Evolutionary conservation across 1,140 invertebrate species (phyloP).

Genomic region (Holotrichia oblita): DNA sequence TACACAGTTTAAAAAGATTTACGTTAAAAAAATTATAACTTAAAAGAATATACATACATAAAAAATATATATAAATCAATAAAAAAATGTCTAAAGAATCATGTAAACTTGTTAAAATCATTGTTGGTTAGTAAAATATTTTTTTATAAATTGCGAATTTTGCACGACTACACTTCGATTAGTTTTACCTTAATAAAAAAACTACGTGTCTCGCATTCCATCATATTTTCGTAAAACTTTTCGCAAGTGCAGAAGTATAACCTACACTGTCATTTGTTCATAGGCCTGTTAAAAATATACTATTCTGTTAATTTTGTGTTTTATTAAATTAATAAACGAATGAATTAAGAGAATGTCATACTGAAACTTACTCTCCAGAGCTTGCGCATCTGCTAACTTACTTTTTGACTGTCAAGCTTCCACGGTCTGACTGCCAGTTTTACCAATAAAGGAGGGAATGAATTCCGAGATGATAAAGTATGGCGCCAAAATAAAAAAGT

Average conservation of each 20-base stretch:
- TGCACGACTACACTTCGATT: conserved; percentile 36
- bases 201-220: conserved; percentile 54
- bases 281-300: conserved; percentile 41
- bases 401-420: too few relatives aligned
- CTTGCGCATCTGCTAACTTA: too few relatives aligned
- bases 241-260: conserved; percentile 26
- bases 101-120: conserved; percentile 42
- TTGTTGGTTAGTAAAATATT: conserved; percentile 47
- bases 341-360: too few relatives aligned
- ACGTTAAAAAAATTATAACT: not conserved
- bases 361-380: too few relatives aligned
- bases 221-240: conserved; percentile 25
- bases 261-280: conserved; percentile 33
- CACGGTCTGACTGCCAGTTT: too few relatives aligned
- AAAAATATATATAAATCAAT: conserved; percentile 44
- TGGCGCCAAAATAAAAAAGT: too few relatives aligned
- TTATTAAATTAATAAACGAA: not conserved
- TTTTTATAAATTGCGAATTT: conserved; percentile 41
- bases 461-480: too few relatives aligned
- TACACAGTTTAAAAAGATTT: conserved; percentile 25
- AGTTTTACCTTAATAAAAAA: conserved; percentile 40
- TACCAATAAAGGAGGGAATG: too few relatives aligned
- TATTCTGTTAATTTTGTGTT: conserved; percentile 33
- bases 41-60: conserved; percentile 35
- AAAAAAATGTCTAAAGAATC: conserved; percentile 53